Conservation (phyloP, 92 coral and sea anemone species). For the Micromussa lordhowensis region DNA sequence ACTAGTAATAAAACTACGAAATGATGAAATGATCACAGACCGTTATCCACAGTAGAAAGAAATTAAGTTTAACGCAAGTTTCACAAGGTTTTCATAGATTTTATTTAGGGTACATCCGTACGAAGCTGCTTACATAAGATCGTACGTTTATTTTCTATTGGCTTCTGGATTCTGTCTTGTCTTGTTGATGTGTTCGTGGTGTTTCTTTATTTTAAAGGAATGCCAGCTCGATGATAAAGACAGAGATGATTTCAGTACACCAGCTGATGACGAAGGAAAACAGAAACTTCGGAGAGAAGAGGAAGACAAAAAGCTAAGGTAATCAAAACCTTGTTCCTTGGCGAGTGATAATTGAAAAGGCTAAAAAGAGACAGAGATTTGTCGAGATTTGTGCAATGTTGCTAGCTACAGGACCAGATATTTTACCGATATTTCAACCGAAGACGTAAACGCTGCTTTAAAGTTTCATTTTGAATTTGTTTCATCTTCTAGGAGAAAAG, state of each 20-base stretch:
- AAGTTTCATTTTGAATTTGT: neutral
- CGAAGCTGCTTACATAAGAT: too few species aligned
- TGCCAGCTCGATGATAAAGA: conserved; percentile 21
- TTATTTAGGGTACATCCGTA: too few species aligned
- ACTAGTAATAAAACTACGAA: too few species aligned
- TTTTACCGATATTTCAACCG: neutral
- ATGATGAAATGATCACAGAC: too few species aligned
- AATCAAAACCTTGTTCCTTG: neutral
- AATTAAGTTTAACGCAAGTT: too few species aligned
- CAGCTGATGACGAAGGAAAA: conserved; percentile 77
- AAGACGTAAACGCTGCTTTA: neutral
- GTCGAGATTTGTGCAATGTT: neutral
- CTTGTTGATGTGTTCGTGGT: neutral
- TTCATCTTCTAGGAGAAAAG: conserved; percentile 55
- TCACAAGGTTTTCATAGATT: too few species aligned
- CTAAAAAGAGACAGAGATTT: neutral
- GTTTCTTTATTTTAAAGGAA: conserved; percentile 22
- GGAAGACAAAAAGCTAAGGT: conserved; percentile 83
- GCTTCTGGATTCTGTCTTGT: neutral
- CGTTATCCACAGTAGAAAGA: too few species aligned
- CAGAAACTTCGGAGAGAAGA: conserved; percentile 56
- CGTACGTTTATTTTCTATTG: neutral
- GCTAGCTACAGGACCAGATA: neutral
- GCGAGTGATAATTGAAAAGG: neutral
- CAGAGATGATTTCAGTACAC: conserved; percentile 75